phyloP scores from a whole-genome alignment of 2,797 vertebrate species.

The Leptatherina wallacei region DNA sequence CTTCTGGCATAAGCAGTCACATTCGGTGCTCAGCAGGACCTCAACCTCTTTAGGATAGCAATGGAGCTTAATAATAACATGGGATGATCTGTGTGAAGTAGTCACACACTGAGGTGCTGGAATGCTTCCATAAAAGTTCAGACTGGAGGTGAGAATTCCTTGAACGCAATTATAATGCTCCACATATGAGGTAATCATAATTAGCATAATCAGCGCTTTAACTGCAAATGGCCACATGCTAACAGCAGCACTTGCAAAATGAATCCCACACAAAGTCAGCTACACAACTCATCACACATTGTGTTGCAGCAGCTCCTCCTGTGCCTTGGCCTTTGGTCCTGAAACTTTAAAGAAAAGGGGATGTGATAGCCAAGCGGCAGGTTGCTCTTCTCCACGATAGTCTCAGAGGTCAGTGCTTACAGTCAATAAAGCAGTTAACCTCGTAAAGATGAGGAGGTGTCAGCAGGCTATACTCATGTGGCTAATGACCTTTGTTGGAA shows the following conservation, averaged over 20 bases:
- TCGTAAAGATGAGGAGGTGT: conserved; percentile 41
- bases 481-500: conserved; percentile 49
- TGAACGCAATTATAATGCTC: conserved; percentile 30
- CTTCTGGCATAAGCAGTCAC: conserved; percentile 59
- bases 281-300: conserved; percentile 37
- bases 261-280: conserved; percentile 34
- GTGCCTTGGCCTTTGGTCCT: conserved; percentile 27
- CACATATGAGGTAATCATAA: conserved; percentile 64
- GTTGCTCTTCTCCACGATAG: conserved; percentile 56
- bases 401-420: conserved; percentile 63
- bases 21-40: conserved; percentile 53
- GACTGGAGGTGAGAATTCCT: conserved; percentile 35
- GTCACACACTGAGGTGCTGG: conserved; percentile 33
- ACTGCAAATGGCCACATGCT: conserved; percentile 43
- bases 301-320: conserved; percentile 46
- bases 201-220: conserved; percentile 39
- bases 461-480: conserved; percentile 33
- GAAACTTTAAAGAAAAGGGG: conserved; percentile 45
- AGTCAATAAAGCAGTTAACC: conserved; percentile 54
- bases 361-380: conserved; percentile 38
- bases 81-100: conserved; percentile 21
- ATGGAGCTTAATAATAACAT: conserved; percentile 51
- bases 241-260: conserved; percentile 37
- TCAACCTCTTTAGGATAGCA: conserved; percentile 49
- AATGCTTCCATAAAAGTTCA: conserved; percentile 52